Base-by-base conservation (phyloP, 2,888 invertebrate species). In the Entomobrya multifasciata region DNA sequence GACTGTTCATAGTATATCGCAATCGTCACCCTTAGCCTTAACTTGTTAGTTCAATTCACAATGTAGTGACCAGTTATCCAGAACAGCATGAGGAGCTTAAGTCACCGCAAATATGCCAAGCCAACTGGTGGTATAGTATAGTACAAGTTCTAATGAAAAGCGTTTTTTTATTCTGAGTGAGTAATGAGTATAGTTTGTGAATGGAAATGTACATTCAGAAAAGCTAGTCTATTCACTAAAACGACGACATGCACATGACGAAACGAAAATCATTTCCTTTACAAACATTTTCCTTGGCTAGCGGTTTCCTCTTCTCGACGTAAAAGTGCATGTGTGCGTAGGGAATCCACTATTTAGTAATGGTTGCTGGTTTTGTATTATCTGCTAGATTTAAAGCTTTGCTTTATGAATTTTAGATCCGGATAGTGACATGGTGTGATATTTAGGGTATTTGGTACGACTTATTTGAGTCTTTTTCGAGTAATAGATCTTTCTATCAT, bases 251-350 rank as follows among this genome's bases (percentile, higher is more conserved):
- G 3, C 1, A 67, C 67, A 49, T 47, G 52, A 49, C 74, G 20
- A 74, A 74, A 49, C 52, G 74, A 36, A 80, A 65, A 25, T 80
- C 67, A 80, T 22, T 55, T 80, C 67, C 80, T 62, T 67, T 49
- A 20, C 6, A 52, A 47, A n/a, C 36, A 81, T 81, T 81, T 81
- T 81, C 81, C 81, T 81, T 55, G 72, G 81, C 70, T 72, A 47
- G 57, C 55, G 81, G 81, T 81, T 81, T 81, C 81, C 70, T 81
- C 70, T 70, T 44, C 36, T 22, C 41, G 22, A 36, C 36, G 8
- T 36, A n/a, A n/a, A n/a, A n/a, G 20, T 17, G 36, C 25, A 60
- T 11, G 17, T n/a, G n/a, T 44, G 11, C 44, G 67, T 67, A 22
- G 65, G 8, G 20, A 20, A 20, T 36, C 41, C 13, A 11, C 22